These are phyloP conservation scores for Paracentrotus lividus DNA, from an alignment of 53 echinoderm and acorn worm genomes.

Conservation along the genomic window DNA sequence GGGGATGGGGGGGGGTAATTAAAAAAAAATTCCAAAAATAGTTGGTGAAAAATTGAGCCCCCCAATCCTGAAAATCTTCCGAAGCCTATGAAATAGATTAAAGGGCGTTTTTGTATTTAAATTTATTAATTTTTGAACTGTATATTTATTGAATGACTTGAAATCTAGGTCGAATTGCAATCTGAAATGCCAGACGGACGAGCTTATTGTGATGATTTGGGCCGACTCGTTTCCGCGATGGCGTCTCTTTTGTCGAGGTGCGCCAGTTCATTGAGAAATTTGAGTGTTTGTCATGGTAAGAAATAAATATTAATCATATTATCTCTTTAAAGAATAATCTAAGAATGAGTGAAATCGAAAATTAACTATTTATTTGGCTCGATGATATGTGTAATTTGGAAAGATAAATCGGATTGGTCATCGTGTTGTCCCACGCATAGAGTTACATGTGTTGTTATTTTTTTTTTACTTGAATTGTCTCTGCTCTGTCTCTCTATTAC, in stretches of 20 bases:
- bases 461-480: not conserved
- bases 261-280: conserved; percentile 34
- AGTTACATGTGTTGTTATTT: not conserved
- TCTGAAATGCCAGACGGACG: not conserved
- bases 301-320: no score
- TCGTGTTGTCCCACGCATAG: not conserved
- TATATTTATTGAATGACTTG: not conserved
- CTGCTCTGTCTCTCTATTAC: no score
- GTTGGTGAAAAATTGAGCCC: no score
- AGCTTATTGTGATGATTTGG: not conserved
- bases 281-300: conserved; percentile 57
- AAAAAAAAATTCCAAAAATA: no score
- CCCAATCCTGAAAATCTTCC: no score
- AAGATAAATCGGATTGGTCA: not conserved
- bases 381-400: not conserved
- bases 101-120: no score
- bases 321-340: not conserved
- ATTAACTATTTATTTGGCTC: not conserved
- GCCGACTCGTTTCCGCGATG: conserved; percentile 24
- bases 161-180: not conserved
- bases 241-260: conserved; percentile 51
- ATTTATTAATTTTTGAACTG: not conserved
- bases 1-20: no score
- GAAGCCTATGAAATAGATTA: not conserved
- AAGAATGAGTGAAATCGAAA: not conserved